Evolutionary conservation across 2,797 vertebrate species (phyloP).

Genomic region (Rhincodon typus): DNA sequence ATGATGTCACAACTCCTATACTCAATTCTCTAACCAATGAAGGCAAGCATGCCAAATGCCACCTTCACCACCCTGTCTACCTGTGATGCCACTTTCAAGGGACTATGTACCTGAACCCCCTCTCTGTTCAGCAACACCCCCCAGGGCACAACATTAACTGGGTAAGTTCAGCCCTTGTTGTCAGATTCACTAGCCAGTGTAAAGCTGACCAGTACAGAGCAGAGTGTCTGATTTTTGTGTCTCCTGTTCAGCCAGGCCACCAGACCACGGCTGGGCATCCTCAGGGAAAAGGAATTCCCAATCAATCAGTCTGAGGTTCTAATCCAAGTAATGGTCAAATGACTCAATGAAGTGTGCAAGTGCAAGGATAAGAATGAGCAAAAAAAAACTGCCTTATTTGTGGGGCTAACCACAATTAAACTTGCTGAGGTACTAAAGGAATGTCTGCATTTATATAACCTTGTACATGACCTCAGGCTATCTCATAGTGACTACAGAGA

Average conservation of each 20-base stretch:
- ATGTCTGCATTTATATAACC: not conserved
- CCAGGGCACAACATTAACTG: too few species aligned
- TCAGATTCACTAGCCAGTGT: not conserved
- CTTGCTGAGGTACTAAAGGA: not conserved
- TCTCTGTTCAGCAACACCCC: too few species aligned
- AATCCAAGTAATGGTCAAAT: not conserved
- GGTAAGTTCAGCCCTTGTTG: too few species aligned
- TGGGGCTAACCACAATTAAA: not conserved
- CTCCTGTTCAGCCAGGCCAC: not conserved
- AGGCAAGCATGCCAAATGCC: too few species aligned
- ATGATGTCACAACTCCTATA: too few species aligned
- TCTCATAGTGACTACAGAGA: not conserved
- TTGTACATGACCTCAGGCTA: not conserved
- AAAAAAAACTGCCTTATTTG: not conserved
- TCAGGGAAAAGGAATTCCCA: not conserved
- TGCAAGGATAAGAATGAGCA: not conserved
- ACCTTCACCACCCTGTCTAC: too few species aligned
- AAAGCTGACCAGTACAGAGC: not conserved
- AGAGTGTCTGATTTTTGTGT: not conserved
- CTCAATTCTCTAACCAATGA: too few species aligned
- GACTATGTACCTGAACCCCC: too few species aligned
- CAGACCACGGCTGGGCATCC: not conserved
- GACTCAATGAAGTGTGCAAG: not conserved
- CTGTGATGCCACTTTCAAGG: too few species aligned
- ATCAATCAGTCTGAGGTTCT: not conserved